phyloP scores from a whole-genome alignment of 2,113 vertebrate genomes.

The Cebus imitator region DNA sequence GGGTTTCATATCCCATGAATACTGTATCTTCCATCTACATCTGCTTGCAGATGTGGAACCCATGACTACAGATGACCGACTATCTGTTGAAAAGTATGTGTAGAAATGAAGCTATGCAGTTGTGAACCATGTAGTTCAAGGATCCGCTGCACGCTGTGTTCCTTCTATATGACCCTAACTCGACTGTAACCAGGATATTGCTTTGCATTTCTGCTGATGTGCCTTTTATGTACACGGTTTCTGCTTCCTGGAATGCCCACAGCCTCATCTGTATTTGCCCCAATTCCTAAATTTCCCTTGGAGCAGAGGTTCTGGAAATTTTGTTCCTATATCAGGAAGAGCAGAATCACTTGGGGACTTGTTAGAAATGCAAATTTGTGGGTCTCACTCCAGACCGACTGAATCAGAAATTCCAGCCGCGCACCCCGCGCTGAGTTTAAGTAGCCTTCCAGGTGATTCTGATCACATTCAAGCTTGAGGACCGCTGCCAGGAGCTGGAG shows the following conservation, averaged over 20 bases:
- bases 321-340: no score
- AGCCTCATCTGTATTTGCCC: background rate
- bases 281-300: background rate
- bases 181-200: background rate
- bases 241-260: background rate
- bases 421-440: rapidly evolving
- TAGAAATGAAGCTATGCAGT: background rate
- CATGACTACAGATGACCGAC: background rate
- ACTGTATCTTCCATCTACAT: background rate
- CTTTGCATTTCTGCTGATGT: background rate
- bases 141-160: background rate
- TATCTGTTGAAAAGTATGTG: background rate
- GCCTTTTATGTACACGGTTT: background rate
- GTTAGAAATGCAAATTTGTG: background rate
- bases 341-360: background rate
- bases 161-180: background rate
- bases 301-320: background rate
- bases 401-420: background rate
- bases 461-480: background rate
- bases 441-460: background rate
- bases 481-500: no score
- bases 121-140: background rate
- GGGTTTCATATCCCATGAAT: background rate
- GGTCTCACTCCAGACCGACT: background rate
- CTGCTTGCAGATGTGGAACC: background rate